Evolutionary conservation across 2,797 vertebrate species (phyloP), one percentile per base, ranked within the genome.

Genomic region (Acipenser ruthenus): DNA sequence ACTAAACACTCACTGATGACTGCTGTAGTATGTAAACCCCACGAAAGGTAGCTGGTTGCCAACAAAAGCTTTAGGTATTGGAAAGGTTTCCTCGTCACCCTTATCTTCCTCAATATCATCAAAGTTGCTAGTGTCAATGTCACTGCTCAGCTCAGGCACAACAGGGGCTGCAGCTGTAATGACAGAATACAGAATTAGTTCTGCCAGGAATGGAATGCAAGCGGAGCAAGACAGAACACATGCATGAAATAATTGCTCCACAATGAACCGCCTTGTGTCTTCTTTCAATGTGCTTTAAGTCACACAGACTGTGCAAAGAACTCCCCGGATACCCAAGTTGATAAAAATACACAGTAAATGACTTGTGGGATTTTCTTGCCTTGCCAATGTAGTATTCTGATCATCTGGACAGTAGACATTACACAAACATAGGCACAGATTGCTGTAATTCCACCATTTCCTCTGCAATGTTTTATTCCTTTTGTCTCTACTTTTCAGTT

Each of bases 41-140:
- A 99, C 97, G 68, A 99, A 99, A 50, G 97, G 97, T 50, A 99
- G 92, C 47, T 99, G 97, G 82, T 99, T 99, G 77, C 96, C 97
- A 74, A 98, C 96, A 77, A 99, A 99, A 68, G 97, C 95, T 89
- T 99, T 99, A 68, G 97, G 96, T 80, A 96, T 93, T 63, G 97
- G 95, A 80, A 99, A 99, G 13, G 95, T 99, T 88, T 99, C 97
- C 82, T 98, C 96, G 51, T 99, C 97, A 65, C 95, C 95, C 77
- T 93, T 92, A 72, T 99, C 95, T 84, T 98, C 95, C 82, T 99
- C 97, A 11, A 99, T 90, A 75, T 99, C 97, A 70, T 99, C 97
- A 78, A 99, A 99, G 85, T 99, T 98, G 86, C 97, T 99, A 69
- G 97, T 98, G 88, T 99, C 96, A 11, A 90, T 86, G 78, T 99